These are phyloP conservation scores for Eumacrocentrus americanus DNA, from an alignment of 2,888 invertebrate genomes.

Conservation along the genomic window DNA sequence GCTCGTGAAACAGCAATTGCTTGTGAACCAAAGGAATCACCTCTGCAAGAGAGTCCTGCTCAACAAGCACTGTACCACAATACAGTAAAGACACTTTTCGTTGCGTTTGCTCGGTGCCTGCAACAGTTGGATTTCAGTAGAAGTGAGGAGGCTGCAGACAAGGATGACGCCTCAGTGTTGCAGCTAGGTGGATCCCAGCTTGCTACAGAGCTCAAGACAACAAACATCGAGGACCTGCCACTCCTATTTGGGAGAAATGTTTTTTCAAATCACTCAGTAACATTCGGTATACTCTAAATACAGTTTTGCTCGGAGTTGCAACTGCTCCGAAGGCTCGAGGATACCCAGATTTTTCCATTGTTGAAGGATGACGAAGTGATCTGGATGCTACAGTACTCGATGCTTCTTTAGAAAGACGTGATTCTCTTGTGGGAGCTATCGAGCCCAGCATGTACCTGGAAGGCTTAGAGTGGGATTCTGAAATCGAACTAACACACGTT, in stretches of 20 bases:
- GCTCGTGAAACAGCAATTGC: slow-evolving; percentile 74
- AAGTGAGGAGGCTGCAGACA: slow-evolving; percentile 69
- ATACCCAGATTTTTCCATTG: slow-evolving; percentile 69
- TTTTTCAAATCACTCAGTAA: slow-evolving; percentile 87
- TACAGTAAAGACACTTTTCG: slow-evolving; percentile 53
- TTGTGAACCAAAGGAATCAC: slow-evolving; percentile 72
- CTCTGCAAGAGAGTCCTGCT: slow-evolving; percentile 65
- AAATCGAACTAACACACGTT: slow-evolving; percentile 77
- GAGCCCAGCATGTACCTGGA: slow-evolving; percentile 96
- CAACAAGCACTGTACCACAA: slow-evolving; percentile 53
- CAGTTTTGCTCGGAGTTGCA: slow-evolving; percentile 73
- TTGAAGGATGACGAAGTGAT: slow-evolving; percentile 60
- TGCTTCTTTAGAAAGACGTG: slow-evolving; percentile 86
- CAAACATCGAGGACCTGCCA: slow-evolving; percentile 47
- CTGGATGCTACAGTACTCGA: slow-evolving; percentile 74
- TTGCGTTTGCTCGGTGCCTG: slow-evolving; percentile 66
- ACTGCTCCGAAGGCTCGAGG: slow-evolving; percentile 72
- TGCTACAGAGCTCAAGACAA: slow-evolving; percentile 53
- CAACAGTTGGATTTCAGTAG: slow-evolving; percentile 75
- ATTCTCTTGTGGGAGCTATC: slow-evolving; percentile 91
- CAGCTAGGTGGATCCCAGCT: slow-evolving; percentile 71
- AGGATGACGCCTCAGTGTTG: slow-evolving; percentile 65
- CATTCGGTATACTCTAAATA: slow-evolving; percentile 81
- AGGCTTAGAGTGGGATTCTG: slow-evolving; percentile 82
- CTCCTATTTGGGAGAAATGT: slow-evolving; percentile 75